Evolutionary conservation across 2,888 invertebrate genomes (phyloP).

Genomic region (Rhingia rostrata): DNA sequence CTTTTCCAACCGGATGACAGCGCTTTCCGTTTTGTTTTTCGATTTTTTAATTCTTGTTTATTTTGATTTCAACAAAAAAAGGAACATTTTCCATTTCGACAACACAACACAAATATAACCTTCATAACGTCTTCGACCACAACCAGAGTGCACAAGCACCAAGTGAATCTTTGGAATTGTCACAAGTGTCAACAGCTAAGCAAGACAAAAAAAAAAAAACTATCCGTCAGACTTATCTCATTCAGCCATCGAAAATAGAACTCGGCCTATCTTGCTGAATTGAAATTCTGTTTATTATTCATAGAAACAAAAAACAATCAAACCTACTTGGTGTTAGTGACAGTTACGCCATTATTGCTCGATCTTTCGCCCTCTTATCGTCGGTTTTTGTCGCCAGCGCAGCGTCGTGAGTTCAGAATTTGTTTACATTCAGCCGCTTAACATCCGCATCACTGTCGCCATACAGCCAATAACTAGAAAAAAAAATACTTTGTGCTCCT

Average conservation of each 20-base stretch:
- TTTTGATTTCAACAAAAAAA: conserved; percentile 52
- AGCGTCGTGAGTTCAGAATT: conserved; percentile 41
- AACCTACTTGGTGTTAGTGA: conserved; percentile 39
- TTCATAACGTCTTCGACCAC: background rate
- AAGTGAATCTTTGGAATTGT: conserved; percentile 14
- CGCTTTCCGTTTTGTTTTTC: conserved; percentile 69
- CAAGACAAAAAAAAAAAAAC: background rate
- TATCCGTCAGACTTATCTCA: conserved; percentile 25
- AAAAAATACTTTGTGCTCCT: conserved; percentile 12
- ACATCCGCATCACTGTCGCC: conserved; percentile 32
- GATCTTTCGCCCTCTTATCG: conserved; percentile 18
- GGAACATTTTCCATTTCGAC: conserved; percentile 32
- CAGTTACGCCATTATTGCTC: conserved; percentile 16
- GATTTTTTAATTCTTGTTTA: conserved; percentile 42
- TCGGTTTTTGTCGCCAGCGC: conserved; percentile 27
- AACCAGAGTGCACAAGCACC: conserved; percentile 30
- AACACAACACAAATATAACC: conserved; percentile 22
- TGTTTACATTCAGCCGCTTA: conserved; percentile 57
- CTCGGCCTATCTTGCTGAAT: conserved; percentile 33
- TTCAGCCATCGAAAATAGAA: conserved; percentile 48
- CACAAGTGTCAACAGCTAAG: conserved; percentile 8
- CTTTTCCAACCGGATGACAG: conserved; percentile 56
- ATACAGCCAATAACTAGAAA: conserved; percentile 8
- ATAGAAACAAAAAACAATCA: conserved; percentile 11
- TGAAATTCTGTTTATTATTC: conserved; percentile 27